phyloP scores from a whole-genome alignment of 2,113 vertebrate genomes.

The Climacteris rufus region DNA sequence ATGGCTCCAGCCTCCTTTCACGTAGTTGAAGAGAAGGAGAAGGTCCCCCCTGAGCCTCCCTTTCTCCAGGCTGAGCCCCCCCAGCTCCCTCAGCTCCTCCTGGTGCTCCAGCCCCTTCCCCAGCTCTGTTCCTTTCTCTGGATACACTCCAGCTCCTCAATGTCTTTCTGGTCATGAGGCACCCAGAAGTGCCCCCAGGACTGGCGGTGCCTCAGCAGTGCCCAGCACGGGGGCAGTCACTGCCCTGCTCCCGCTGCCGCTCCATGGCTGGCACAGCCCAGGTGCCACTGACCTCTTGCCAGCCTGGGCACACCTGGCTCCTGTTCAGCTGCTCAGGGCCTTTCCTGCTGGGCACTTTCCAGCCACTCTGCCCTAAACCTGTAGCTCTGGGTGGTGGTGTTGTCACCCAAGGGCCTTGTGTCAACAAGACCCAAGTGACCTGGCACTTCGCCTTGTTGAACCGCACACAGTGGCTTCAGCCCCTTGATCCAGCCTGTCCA shows the following conservation, averaged over 20 bases:
- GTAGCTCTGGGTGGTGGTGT: background rate
- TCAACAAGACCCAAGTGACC: too few species aligned
- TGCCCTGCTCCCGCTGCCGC: background rate
- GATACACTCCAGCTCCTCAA: rapidly evolving
- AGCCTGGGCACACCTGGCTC: background rate
- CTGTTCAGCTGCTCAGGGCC: background rate
- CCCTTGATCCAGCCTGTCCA: background rate
- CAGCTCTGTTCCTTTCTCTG: background rate
- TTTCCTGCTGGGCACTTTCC: background rate
- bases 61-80: background rate
- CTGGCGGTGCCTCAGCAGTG: background rate
- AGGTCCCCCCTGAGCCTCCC: background rate
- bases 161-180: background rate
- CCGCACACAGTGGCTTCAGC: background rate
- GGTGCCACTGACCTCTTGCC: background rate
- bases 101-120: background rate
- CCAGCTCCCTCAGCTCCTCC: background rate
- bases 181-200: background rate
- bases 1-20: background rate
- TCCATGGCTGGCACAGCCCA: background rate
- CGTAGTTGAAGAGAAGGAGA: background rate
- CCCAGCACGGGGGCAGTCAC: background rate
- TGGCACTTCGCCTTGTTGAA: background rate
- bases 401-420: background rate
- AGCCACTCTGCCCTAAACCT: background rate